Evolutionary conservation across 1,140 invertebrate genomes (phyloP).

Genomic region (Lasioglossum albipes): DNA sequence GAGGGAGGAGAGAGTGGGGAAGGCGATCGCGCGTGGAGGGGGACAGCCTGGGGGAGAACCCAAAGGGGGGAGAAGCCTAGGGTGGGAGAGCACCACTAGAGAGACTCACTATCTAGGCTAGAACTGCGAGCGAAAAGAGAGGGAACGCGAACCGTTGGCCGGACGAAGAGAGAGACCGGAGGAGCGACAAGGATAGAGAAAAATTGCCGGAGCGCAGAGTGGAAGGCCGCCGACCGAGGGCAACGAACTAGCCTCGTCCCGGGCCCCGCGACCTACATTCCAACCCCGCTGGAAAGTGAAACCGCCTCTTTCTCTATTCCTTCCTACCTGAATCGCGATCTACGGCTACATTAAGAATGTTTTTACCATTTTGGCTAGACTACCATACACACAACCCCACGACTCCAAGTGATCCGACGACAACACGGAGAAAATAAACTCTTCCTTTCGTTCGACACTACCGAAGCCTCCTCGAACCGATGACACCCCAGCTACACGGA

Average conservation of each 20-base stretch:
- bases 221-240: constrained; percentile 78
- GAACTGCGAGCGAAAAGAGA: constrained; percentile 56
- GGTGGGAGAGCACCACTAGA: constrained; percentile 60
- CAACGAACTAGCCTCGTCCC: constrained; percentile 81
- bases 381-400: background rate
- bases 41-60: constrained; percentile 51
- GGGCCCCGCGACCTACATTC: constrained; percentile 80
- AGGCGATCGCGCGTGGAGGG: constrained; percentile 15
- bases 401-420: background rate
- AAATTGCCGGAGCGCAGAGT: constrained; percentile 76
- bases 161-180: background rate
- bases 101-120: constrained; percentile 69
- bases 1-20: background rate
- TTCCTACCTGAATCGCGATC: constrained; percentile 59
- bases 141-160: constrained; percentile 44
- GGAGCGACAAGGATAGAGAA: constrained; percentile 39
- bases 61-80: constrained; percentile 31
- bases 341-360: constrained; percentile 45
- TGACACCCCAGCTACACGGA: too few relatives aligned
- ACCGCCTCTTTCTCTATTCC: constrained; percentile 72
- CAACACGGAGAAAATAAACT: constrained; percentile 42
- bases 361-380: constrained; percentile 34
- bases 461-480: background rate
- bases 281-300: constrained; percentile 79
- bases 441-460: constrained; percentile 55